Conservation (phyloP, 2,888 invertebrate genomes). For the Standfussiana lucernea region DNA sequence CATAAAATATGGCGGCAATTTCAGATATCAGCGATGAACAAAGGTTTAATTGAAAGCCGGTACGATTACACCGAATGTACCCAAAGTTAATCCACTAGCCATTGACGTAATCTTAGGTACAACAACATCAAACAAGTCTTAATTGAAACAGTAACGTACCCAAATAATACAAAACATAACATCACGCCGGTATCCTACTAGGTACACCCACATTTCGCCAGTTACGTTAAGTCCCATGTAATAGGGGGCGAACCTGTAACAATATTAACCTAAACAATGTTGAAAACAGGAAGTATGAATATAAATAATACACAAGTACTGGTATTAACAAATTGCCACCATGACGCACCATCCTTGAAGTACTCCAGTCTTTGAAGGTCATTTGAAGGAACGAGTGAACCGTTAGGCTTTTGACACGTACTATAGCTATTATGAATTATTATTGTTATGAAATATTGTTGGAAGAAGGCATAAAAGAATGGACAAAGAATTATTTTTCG, state of each 20-base stretch:
- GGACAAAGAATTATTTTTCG: no score
- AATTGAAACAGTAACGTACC: background rate
- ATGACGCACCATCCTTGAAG: conserved; percentile 35
- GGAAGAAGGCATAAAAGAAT: background rate
- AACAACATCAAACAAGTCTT: background rate
- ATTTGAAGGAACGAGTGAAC: conserved; percentile 7
- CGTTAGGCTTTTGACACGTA: conserved; percentile 19
- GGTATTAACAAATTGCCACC: conserved; percentile 20
- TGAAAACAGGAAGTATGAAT: background rate
- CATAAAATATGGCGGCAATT: conserved; percentile 1
- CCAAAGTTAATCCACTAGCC: background rate
- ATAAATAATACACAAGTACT: conserved; percentile 11
- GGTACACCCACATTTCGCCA: background rate
- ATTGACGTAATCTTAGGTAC: background rate
- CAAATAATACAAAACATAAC: background rate
- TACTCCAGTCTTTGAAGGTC: conserved; percentile 31
- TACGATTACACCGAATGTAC: conserved; percentile 4
- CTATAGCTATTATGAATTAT: background rate
- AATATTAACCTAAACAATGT: background rate
- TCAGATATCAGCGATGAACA: conserved; percentile 7
- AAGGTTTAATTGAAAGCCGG: conserved; percentile 6
- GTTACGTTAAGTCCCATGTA: background rate
- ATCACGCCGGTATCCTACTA: background rate
- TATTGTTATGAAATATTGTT: conserved; percentile 26
- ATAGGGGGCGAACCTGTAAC: background rate